A percentile compares a stretch with the other conserved stretches of the same genome.
These are phyloP conservation scores for Trachemys scripta DNA, from an alignment of 2,113 vertebrate genomes.

Conservation along the genomic window DNA sequence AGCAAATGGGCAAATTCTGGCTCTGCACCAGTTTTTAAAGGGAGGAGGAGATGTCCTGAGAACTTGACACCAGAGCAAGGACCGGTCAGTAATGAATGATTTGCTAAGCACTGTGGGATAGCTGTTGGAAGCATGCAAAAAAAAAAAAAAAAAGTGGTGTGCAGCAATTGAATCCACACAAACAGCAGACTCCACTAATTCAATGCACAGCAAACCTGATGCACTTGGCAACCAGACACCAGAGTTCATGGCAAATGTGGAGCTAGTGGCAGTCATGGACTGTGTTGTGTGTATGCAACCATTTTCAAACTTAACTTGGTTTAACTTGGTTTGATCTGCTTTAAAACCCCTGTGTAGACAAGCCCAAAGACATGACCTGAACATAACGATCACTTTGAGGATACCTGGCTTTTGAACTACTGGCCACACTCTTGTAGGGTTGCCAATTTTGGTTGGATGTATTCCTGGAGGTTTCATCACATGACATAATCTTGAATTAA, in stretches of 20 bases:
- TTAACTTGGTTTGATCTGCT: neutral
- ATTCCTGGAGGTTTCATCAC: too few relatives aligned
- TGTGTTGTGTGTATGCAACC: neutral
- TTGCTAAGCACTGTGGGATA: neutral
- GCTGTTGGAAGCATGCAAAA: neutral
- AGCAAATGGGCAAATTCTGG: neutral
- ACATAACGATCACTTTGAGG: neutral
- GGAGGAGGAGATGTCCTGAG: neutral
- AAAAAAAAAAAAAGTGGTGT: neutral
- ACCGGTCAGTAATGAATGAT: neutral
- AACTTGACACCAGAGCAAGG: neutral
- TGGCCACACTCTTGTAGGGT: neutral
- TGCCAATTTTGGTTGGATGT: too few relatives aligned
- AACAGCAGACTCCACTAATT: neutral
- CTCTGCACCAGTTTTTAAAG: neutral
- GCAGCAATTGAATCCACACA: neutral
- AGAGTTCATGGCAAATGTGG: neutral
- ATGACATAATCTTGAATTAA: too few relatives aligned
- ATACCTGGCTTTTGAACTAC: neutral
- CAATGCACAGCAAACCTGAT: neutral
- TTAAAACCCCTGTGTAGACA: neutral
- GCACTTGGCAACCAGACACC: neutral
- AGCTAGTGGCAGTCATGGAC: neutral
- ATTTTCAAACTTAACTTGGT: neutral
- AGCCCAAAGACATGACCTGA: neutral